Conservation (phyloP, 2,888 invertebrate species). For the Melangyna quadrimaculata region DNA sequence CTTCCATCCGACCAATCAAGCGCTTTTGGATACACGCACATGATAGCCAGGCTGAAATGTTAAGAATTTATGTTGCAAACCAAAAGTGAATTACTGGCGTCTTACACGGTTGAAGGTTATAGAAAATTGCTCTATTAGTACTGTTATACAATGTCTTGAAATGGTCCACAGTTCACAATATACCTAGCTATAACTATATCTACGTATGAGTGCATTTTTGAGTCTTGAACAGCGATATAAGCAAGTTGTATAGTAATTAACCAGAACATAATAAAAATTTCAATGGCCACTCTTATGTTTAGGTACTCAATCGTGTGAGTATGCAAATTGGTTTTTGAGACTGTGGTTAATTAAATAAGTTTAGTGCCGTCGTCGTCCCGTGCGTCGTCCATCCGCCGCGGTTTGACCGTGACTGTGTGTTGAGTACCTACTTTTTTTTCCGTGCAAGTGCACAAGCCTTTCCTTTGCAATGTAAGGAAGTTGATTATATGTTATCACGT, state of each 20-base stretch:
- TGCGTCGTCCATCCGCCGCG: neutral
- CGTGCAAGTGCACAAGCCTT: neutral
- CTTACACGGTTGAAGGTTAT: conserved; percentile 68
- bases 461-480: conserved; percentile 56
- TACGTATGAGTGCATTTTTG: conserved; percentile 8
- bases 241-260: conserved; percentile 42
- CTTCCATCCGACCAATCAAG: conserved; percentile 35
- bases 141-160: conserved; percentile 19
- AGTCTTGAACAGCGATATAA: conserved; percentile 25
- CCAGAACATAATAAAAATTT: conserved; percentile 34
- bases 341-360: conserved; percentile 42
- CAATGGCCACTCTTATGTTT: conserved; percentile 61
- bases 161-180: conserved; percentile 37
- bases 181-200: too few species aligned
- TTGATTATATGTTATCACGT: conserved; percentile 79
- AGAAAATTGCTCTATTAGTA: conserved; percentile 69
- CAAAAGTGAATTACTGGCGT: conserved; percentile 35
- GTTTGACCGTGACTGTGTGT: conserved; percentile 45
- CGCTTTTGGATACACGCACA: conserved; percentile 41
- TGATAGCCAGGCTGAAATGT: neutral
- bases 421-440: neutral
- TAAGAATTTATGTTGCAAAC: neutral
- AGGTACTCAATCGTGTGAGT: conserved; percentile 66
- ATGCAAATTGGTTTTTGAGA: conserved; percentile 47
- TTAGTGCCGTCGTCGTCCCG: neutral